Base-by-base conservation (phyloP, 2,888 invertebrate species). In the Mimachlamys varia region DNA sequence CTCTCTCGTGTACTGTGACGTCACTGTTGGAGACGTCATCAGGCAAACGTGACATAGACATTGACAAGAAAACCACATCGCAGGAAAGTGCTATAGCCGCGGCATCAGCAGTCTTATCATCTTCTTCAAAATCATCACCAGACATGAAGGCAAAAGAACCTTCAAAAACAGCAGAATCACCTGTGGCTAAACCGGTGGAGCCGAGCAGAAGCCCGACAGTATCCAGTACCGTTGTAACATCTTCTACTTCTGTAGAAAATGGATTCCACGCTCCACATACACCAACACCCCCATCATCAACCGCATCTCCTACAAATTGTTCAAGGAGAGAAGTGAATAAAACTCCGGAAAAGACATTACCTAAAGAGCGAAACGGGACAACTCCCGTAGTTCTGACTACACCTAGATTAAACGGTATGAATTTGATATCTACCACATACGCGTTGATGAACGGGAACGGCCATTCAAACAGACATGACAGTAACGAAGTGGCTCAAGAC, bases 401-500 rank as follows among this genome's bases (percentile, higher is more conserved):
- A 7, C 76, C 76, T 0, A 76, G 76, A 17, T 76, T 76, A 33
- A 76, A 76, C 33, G 76, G 76, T 33, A 76, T 76, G 76, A 76
- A 76, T 33, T 76, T 76, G 76, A 76, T 76, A 76, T 76, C 76
- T 15, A 27, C 76, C n/a, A n/a, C n/a, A 0, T 76, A 76, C 76
- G 7, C 76, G 10, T 33, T 76, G 33, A 76, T 76, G 27, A 76
- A 76, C 17, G 76, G 76, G 33, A 76, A 76, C 33, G 15, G 76
- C 12, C 76, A 76, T 27, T 1, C 10, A 5, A 76, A 33, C 27
- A 76, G 76, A 76, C 76, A 76, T 76, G 76, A 76, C 22, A 90
- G 90, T 44, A 90, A 89, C 27, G 92, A 92, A 44, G 88, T 91
- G 0, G 90, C 92, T 4, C 92, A 92, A 49, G 92, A 92, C 87